Evolutionary conservation across 2,888 invertebrate species (phyloP), one percentile per base, ranked within the genome.

Genomic region (Aphrophora alni): DNA sequence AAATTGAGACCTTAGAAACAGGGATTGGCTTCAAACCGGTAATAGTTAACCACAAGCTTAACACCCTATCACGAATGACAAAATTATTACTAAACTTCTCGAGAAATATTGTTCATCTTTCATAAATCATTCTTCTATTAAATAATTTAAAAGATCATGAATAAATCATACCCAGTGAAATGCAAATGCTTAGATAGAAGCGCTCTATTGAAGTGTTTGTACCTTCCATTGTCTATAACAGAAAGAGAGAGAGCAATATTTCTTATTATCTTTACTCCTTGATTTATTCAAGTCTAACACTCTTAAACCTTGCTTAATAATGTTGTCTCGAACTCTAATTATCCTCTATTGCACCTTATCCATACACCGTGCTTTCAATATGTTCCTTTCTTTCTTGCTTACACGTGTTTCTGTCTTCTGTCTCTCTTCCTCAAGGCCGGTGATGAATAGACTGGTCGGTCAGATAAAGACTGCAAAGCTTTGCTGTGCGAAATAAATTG

Each of bases 301-400:
- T 14, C 44, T 44, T 44, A 44, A 44, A 8, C 33, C 8, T 44
- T 51, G 77, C 71, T 77, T 77, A 77, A 77, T 77, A 77, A 77
- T 71, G 77, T 71, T 77, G 77, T 77, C 74, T 74, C 81, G 70
- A 78, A 76, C 75, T 79, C 81, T 81, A 81, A 81, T 81, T 81
- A 81, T 75, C 78, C 75, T 33, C 80, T 78, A 78, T 80, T 80
- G 68, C 80, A 71, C 71, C 77, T 73, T 26, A 51, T 68, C 77
- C 78, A 74, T 71, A 27, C 70, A 38, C 70, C 77, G 38, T 51
- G 69, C 27, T 72, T 33, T 27, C 80, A 7, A 25, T 75, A 38
- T 75, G 59, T 27, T 38, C 24, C 77, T 24, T 38, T 70, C 77
- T 77, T 68, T 38, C 38, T 69, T 44, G 17, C 71, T 38, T 69